Evolutionary conservation across 2,113 vertebrate genomes (phyloP).

Genomic region (Tragelaphus imberbis): DNA sequence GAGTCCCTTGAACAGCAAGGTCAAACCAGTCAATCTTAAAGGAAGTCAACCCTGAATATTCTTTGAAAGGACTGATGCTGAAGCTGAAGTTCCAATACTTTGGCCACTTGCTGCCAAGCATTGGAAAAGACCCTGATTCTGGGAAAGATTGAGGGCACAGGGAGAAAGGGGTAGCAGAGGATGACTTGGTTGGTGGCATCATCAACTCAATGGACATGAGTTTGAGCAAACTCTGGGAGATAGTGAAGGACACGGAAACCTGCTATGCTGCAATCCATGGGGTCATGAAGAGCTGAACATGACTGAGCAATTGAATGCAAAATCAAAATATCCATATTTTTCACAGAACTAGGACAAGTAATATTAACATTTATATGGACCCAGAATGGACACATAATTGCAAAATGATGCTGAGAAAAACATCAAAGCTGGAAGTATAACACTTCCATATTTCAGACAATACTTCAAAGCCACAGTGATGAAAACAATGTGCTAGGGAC

Average conservation of each 20-base stretch:
- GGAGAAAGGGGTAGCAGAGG: fast-evolving
- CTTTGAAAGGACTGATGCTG: not conserved
- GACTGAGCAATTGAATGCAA: not conserved
- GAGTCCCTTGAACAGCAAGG: not conserved
- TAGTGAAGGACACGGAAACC: not conserved
- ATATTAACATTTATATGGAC: not conserved
- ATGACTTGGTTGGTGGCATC: not conserved
- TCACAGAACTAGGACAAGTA: not conserved
- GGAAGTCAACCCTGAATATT: not conserved
- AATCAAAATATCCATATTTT: not conserved
- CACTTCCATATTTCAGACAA: not conserved
- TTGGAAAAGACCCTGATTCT: not conserved
- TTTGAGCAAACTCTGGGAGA: not conserved
- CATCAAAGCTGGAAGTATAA: not conserved
- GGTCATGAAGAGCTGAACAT: not conserved
- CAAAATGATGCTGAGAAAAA: not conserved
- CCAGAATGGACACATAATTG: not conserved
- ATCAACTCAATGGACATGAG: not conserved
- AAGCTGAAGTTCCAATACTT: not conserved
- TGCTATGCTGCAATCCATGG: not conserved
- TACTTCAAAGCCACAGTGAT: not conserved
- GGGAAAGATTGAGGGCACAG: not conserved
- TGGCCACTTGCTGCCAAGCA: not conserved
- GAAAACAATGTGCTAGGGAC: not conserved
- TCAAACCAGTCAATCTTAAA: not conserved